Evolutionary conservation across 2,888 invertebrate species (phyloP).

Genomic region (Pristionchus exspectatus): DNA sequence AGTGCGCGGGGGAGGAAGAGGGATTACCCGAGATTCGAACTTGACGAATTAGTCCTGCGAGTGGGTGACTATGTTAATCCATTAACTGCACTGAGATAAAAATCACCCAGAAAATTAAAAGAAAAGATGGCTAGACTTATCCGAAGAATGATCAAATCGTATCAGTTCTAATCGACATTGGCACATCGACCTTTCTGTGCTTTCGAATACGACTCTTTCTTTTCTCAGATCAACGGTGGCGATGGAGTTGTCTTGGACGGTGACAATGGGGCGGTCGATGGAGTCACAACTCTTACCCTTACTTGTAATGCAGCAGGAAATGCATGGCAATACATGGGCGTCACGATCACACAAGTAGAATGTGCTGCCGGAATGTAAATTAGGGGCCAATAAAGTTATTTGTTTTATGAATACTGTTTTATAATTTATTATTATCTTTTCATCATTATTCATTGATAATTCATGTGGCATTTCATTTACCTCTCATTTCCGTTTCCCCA

Average conservation of each 20-base stretch:
- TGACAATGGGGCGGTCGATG: background rate
- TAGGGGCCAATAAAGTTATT: background rate
- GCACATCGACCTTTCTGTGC: background rate
- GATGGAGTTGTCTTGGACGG: background rate
- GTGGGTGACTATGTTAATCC: no score
- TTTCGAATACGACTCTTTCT: background rate
- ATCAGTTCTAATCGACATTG: no score
- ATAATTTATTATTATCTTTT: no score
- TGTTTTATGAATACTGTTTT: no score
- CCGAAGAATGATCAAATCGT: no score
- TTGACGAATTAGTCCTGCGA: background rate
- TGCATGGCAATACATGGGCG: background rate
- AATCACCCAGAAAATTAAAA: no score
- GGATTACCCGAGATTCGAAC: background rate
- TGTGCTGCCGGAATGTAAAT: background rate
- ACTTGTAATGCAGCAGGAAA: background rate
- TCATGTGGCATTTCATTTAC: no score
- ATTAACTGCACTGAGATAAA: no score
- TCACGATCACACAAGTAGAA: background rate
- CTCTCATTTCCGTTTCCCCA: no score
- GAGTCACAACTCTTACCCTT: background rate
- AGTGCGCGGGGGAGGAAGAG: background rate
- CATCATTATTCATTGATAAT: no score
- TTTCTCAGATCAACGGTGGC: background rate
- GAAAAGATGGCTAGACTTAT: no score